Conservation (phyloP, 2,888 invertebrate species). For the Pterostichus madidus region DNA sequence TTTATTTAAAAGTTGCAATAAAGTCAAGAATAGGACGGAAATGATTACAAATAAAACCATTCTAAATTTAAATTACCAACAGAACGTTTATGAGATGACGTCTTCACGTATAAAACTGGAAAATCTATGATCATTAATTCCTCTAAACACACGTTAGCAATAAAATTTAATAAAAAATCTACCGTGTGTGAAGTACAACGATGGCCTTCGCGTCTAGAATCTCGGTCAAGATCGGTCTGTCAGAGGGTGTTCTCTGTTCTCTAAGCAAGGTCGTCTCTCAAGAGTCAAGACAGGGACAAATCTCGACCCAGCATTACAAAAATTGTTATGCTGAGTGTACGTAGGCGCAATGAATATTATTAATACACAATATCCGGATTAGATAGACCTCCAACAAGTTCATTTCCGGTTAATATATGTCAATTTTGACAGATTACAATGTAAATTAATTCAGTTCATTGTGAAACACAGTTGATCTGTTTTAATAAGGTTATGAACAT, state of each 20-base stretch:
- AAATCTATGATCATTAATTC: no score
- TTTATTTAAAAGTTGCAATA: no score
- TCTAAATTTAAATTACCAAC: no score
- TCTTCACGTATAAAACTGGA: no score
- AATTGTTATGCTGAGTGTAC: conserved; percentile 7
- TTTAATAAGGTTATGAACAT: conserved; percentile 11
- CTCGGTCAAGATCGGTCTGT: conserved; percentile 45
- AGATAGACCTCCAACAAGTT: conserved; percentile 13
- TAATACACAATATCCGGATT: conserved; percentile 39
- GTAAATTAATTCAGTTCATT: background rate
- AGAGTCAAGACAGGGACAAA: conserved; percentile 31
- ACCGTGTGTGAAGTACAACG: conserved; percentile 14
- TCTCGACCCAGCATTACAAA: conserved; percentile 10
- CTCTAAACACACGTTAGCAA: conserved; percentile 2
- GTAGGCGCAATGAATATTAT: conserved; percentile 5
- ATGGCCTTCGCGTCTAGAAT: conserved; percentile 15
- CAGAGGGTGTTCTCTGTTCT: conserved; percentile 30
- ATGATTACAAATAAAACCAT: no score
- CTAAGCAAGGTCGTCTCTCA: conserved; percentile 6
- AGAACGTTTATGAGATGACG: no score
- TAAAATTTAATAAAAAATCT: conserved; percentile 15
- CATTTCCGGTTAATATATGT: conserved; percentile 40
- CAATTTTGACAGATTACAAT: conserved; percentile 45
- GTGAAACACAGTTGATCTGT: background rate
- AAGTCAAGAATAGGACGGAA: no score